These are phyloP conservation scores for Drosophila ananassae DNA, from an alignment of 1,140 invertebrate genomes.

Conservation along the genomic window DNA sequence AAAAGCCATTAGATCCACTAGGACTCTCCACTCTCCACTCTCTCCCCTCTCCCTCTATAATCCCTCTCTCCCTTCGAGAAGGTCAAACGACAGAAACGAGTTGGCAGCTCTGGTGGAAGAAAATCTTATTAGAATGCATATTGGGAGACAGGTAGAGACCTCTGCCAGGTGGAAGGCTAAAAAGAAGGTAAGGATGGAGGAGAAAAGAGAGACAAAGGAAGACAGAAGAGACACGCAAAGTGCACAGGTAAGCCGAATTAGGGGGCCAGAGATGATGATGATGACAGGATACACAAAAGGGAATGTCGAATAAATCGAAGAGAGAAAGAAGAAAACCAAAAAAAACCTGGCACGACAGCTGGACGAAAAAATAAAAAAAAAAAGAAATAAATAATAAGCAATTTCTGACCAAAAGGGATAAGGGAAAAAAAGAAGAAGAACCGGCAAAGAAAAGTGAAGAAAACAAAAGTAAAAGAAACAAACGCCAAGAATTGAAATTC, in stretches of 20 bases:
- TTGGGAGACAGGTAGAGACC: constrained; percentile 58
- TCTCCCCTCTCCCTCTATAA: too few species aligned
- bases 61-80: too few species aligned
- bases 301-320: constrained; percentile 17
- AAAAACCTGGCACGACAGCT: constrained; percentile 44
- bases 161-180: constrained; percentile 21
- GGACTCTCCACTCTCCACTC: too few species aligned
- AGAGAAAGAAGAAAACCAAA: constrained; percentile 9
- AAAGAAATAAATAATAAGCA: constrained; percentile 9
- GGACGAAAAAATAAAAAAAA: constrained; percentile 7
- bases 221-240: constrained; percentile 49
- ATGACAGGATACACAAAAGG: constrained; percentile 65
- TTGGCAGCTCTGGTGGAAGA: constrained; percentile 38
- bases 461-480: too few species aligned
- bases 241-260: constrained; percentile 69
- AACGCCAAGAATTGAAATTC: constrained; percentile 54
- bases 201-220: constrained; percentile 12
- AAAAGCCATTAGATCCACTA: neutral
- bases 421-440: constrained; percentile 7
- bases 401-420: constrained; percentile 24
- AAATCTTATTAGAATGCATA: constrained; percentile 79
- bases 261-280: constrained; percentile 48
- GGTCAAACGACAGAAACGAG: constrained; percentile 43
- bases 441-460: constrained; percentile 7
- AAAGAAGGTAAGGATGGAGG: constrained; percentile 8